Evolutionary conservation across 2,888 invertebrate species (phyloP), one percentile per base, ranked within the genome.

Genomic region (Ennomos erosarius): DNA sequence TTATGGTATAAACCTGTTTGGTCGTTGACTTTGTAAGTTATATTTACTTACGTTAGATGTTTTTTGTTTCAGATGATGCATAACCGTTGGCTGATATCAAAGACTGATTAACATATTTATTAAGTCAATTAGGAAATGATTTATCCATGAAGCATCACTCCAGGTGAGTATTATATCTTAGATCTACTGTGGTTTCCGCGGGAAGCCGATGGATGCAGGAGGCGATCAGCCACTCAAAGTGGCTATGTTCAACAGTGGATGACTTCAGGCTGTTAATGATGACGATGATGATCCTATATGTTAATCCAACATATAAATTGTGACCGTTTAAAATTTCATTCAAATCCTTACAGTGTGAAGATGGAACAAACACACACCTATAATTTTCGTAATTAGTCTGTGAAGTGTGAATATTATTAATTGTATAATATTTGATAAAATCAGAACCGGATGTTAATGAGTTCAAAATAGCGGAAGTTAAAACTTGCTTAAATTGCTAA

Each of bases 71-170:
- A 91, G 91, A 87, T 87, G 81, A 71, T 79, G 75, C 69, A 78
- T 70, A 71, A 74, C 69, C 75, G 73, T 76, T 81, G 83, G 86
- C 86, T 84, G 85, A 83, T 78, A 69, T 70, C 70, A 79, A 90
- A 92, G 91, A 90, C 90, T 90, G 91, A 90, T 85, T 82, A 81
- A 76, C 75, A 75, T 80, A 84, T 79, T 77, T 80, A 82, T 71
- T 75, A 79, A 80, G 76, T 76, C 78, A 76, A 80, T 75, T 82
- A 86, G 74, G 79, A 87, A 83, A 89, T 90, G 85, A 83, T 79
- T 70, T 74, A 78, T 73, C 81, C 82, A 87, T 87, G 86, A 88
- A 78, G 79, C 59, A 75, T 72, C 71, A 74, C 73, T 73, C 73
- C 71, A 79, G 90, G 91, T 90, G 76, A 84, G 73, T 11, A 13